These are phyloP conservation scores for Drosophila novamexicana DNA, from an alignment of 1,140 invertebrate species.

Conservation along the genomic window DNA sequence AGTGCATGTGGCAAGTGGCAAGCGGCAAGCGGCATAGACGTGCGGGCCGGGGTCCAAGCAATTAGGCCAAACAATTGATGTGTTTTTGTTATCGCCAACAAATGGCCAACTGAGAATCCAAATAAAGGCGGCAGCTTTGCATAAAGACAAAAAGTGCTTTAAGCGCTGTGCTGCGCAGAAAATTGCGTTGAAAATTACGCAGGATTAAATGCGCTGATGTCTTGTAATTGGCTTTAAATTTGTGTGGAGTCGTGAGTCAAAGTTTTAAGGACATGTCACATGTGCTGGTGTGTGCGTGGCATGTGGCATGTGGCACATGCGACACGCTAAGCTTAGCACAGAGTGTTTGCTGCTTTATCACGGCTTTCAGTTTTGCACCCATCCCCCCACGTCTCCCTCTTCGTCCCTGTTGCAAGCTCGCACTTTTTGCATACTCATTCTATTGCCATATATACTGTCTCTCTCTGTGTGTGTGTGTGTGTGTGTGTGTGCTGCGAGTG, in stretches of 20 bases:
- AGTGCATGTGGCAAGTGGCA: conserved; percentile 19
- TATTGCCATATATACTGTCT: conserved; percentile 30
- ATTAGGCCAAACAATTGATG: conserved; percentile 49
- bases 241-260: conserved; percentile 35
- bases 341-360: conserved; percentile 50
- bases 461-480: conserved; percentile 18
- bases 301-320: conserved; percentile 26
- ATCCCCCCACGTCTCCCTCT: conserved; percentile 10
- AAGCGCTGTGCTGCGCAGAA: conserved; percentile 26
- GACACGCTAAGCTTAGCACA: conserved; percentile 46
- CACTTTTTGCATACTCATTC: conserved; percentile 65
- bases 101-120: not conserved
- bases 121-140: not conserved
- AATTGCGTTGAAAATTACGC: conserved; percentile 35
- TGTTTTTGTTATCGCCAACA: conserved; percentile 19
- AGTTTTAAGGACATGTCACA: conserved; percentile 50
- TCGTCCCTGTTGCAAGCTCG: conserved; percentile 35
- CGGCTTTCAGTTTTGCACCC: conserved; percentile 23
- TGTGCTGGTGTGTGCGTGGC: conserved; percentile 27
- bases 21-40: not conserved
- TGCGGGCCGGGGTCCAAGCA: conserved; percentile 7
- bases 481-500: conserved; percentile 45
- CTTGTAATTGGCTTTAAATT: conserved; percentile 71
- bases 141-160: conserved; percentile 17
- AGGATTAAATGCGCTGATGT: conserved; percentile 39